These are phyloP conservation scores for Sarcoramphus papa DNA, from an alignment of 2,797 vertebrate species.

Conservation along the genomic window DNA sequence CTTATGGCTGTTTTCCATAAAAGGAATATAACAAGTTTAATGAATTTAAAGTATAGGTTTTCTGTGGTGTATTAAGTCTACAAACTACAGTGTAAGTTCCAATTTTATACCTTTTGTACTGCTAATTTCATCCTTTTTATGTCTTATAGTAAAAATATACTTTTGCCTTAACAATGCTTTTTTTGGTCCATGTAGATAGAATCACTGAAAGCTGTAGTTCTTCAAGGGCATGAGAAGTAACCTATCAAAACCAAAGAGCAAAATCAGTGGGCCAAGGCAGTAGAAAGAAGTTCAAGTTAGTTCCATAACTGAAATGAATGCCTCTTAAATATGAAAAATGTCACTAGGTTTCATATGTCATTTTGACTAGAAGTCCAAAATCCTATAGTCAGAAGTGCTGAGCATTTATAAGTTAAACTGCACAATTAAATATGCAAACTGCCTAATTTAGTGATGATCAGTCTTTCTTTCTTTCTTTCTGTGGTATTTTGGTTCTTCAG, in stretches of 20 bases:
- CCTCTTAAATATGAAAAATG: background rate
- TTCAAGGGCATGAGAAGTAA: background rate
- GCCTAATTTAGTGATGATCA: background rate
- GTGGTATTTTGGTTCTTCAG: background rate
- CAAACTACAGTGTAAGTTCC: background rate
- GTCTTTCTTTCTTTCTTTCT: background rate
- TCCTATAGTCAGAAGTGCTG: background rate
- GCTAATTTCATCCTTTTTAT: background rate
- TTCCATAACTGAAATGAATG: background rate
- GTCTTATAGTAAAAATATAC: background rate
- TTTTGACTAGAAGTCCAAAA: background rate
- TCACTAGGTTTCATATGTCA: background rate
- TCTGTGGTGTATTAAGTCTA: background rate
- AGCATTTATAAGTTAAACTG: background rate
- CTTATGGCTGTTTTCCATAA: background rate
- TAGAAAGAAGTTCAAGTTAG: background rate
- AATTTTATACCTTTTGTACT: background rate
- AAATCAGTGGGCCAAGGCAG: background rate
- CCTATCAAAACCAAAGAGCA: background rate
- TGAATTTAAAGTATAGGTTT: background rate
- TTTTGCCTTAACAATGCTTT: background rate
- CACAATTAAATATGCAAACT: background rate
- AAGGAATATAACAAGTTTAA: background rate
- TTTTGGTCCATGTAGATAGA: background rate
- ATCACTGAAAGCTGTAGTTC: background rate